phyloP scores from a whole-genome alignment of 2,113 vertebrate species.

The Myotis davidii region DNA sequence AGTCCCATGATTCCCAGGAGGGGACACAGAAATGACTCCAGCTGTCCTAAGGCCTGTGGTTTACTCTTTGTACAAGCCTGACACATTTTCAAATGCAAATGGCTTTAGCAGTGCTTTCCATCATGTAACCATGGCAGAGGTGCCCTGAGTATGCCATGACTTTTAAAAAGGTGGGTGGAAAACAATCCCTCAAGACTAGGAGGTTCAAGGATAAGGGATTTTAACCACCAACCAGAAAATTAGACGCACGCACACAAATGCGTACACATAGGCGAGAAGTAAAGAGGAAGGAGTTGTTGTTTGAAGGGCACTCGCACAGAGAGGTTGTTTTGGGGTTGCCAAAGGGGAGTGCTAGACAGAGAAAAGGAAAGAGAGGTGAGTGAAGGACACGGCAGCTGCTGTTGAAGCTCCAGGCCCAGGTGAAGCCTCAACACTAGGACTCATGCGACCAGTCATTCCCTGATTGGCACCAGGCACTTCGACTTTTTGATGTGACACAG shows the following conservation, averaged over 20 bases:
- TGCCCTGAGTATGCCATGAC: background rate
- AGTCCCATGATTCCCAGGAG: background rate
- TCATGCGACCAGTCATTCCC: background rate
- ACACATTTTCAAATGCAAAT: constrained; percentile 49
- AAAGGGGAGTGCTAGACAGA: background rate
- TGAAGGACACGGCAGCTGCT: background rate
- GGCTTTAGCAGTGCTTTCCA: background rate
- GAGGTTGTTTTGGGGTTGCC: background rate
- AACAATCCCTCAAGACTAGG: background rate
- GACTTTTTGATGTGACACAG: background rate
- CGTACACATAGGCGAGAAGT: accelerated
- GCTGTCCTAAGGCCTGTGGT: background rate
- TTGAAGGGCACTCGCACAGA: background rate
- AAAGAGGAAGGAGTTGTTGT: background rate
- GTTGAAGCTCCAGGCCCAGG: background rate
- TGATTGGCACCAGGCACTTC: background rate
- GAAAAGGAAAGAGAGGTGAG: background rate
- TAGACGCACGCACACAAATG: background rate
- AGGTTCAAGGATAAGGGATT: background rate
- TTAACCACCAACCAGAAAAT: background rate
- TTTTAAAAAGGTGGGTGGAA: background rate
- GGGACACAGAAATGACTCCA: background rate
- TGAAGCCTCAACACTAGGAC: too few species aligned
- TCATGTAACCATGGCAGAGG: background rate
- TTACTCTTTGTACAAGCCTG: constrained; percentile 20